These are phyloP conservation scores for Chelon auratus DNA, from an alignment of 2,797 vertebrate genomes.

Conservation along the genomic window DNA sequence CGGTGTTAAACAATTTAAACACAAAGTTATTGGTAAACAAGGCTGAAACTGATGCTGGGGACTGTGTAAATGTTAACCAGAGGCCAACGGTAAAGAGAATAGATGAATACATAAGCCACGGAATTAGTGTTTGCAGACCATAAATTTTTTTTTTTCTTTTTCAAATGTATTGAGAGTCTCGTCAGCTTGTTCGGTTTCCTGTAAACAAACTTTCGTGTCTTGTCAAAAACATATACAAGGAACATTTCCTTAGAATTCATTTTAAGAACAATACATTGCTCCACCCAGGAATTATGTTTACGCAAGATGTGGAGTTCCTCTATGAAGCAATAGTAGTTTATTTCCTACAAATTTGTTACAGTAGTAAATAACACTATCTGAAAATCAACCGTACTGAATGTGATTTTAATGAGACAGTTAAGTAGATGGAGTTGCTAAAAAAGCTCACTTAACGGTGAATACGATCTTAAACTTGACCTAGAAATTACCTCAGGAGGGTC, in stretches of 20 bases:
- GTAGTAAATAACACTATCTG: not conserved
- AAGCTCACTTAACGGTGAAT: no score
- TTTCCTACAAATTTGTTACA: no score
- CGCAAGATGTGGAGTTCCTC: no score
- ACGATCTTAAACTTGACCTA: not conserved
- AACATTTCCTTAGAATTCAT: no score
- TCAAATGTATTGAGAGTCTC: not conserved
- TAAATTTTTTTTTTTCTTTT: no score
- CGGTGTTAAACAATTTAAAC: not conserved
- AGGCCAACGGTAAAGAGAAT: slow-evolving; percentile 4
- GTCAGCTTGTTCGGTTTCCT: not conserved
- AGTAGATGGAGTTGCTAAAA: no score
- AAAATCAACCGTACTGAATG: not conserved
- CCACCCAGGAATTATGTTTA: not conserved
- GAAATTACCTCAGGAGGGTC: not conserved
- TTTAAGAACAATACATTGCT: no score
- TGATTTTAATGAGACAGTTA: not conserved
- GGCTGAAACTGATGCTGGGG: not conserved
- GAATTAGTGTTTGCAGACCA: not conserved
- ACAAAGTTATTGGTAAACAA: not conserved
- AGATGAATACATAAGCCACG: slow-evolving; percentile 9
- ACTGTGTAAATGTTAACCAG: slow-evolving; percentile 13
- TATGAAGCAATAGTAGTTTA: not conserved
- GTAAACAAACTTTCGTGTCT: no score
- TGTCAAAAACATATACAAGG: no score